These are phyloP conservation scores for Craniophora ligustri DNA, from an alignment of 2,888 invertebrate species.

Conservation along the genomic window DNA sequence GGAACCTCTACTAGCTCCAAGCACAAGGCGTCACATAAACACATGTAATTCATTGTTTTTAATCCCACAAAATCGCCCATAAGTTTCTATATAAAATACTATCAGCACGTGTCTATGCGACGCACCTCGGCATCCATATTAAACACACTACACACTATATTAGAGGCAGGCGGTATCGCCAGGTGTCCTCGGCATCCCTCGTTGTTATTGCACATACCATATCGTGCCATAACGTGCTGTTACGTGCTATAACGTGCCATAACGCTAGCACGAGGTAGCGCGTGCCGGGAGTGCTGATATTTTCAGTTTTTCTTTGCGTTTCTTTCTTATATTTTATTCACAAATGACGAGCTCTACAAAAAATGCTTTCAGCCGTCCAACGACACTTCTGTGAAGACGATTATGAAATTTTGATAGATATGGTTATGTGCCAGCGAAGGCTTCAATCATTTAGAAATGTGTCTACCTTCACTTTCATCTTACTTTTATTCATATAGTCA, in stretches of 20 bases:
- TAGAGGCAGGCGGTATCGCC: background rate
- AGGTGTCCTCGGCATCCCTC: slow-evolving; percentile 14
- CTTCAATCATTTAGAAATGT: no score
- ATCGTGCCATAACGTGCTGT: slow-evolving; percentile 4
- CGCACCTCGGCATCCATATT: slow-evolving; percentile 5
- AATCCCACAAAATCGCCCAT: no score
- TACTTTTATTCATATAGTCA: no score
- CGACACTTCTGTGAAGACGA: background rate
- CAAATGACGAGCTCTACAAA: background rate
- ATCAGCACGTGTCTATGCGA: background rate
- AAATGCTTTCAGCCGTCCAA: background rate
- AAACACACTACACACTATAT: slow-evolving; percentile 11
- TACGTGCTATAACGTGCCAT: slow-evolving; percentile 3
- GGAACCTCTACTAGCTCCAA: no score
- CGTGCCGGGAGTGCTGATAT: slow-evolving; percentile 13
- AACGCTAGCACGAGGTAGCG: slow-evolving; percentile 5
- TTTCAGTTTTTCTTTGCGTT: background rate
- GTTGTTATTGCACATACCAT: slow-evolving; percentile 30
- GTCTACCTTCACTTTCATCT: no score
- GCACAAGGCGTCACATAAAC: no score
- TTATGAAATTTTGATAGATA: background rate
- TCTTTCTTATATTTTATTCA: slow-evolving; percentile 18
- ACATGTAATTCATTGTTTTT: no score
- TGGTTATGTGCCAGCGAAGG: background rate
- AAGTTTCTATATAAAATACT: background rate